Base-by-base conservation (phyloP, 2,113 vertebrate genomes). In the Apaloderma vittatum region DNA sequence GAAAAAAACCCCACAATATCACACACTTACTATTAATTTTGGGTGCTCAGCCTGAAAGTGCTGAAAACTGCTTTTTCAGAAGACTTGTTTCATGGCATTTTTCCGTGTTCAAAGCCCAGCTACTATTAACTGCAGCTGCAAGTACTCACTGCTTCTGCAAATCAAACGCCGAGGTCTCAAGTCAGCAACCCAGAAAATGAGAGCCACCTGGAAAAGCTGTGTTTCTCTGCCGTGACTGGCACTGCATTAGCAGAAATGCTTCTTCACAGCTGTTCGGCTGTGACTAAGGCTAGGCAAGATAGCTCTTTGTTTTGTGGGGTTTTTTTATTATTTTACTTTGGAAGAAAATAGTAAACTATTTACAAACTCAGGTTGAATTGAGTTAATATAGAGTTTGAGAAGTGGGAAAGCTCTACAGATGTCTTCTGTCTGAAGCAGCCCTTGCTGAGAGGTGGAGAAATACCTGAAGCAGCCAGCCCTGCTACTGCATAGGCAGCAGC, bases 141-240 rank as follows among this genome's bases (percentile, higher is more conserved):
- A 96, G 81, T 78, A 91, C 94, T 97, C 95, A 96, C 66, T 46
- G 74, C 84, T 87, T 91, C 95, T 95, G 87, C 85, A 96, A 96
- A 97, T 94, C 94, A 96, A 84, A 93, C 61, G 65, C 66, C 65
- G 90, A 96, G 95, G 95, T 90, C 91, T 90, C 90, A 96, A 96
- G 95, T 97, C 96, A 96, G 95, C 93, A 96, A 73, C 91, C 95
- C 94, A 96, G 91, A 96, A 97, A 97, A 96, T 94, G 94, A 96
- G 93, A 94, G 90, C 86, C 96, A 97, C 95, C 94, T 96, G 95
- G 87, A 94, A 82, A 87, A 72, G 70, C 89, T 82, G 83, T 5
- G 57, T 65, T 91, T 78, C 80, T 91, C 73, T 61, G 68, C 83
- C 6, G 4, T 78, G 80, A 86, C 80, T 93, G 70, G 80, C 87